Evolutionary conservation across 2,113 vertebrate species (phyloP), one percentile per base, ranked within the genome.

Genomic region (Microcebus ravelobensis): DNA sequence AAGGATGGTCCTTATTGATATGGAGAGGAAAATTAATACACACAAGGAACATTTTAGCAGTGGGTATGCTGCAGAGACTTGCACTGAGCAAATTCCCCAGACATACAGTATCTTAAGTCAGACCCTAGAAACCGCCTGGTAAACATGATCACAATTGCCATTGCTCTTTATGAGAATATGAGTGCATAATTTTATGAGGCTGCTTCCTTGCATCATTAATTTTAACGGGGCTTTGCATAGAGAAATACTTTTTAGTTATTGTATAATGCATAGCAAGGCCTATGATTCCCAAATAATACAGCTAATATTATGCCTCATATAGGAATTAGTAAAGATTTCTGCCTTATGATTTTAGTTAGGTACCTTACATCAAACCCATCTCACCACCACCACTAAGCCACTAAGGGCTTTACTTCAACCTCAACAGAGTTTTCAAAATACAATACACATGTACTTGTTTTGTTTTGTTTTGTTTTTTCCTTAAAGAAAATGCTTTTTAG

Each of bases 151-250:
- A 63, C 90, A 93, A 80, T 48, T 82, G 59, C 84, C 50, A 82
- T 48, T 79, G 89, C 80, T 95, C 81, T 95, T 97, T 96, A 92
- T 77, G 70, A 95, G 48, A 95, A 85, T 39, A 87, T 48, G 70
- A 97, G 80, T 81, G 71, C 84, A 81, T 74, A 67, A 87, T 96
- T 97, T 97, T 96, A 98, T 97, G 94, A 95, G 87, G 59, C 93
- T 48, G 17, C 90, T 94, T 96, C 87, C 61, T 95, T 95, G 90
- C 95, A 79, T 87, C 93, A 95, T 96, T 96, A 96, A 97, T 96
- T 98, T 97, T 96, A 98, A 96, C 94, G 59, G 93, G 77, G 25
- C 21, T 94, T 96, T 90, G 59, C 96, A 95, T 95, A 82, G 36
- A 80, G 59, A 97, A 94, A 94, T 97, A 89, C 86, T 95, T 96